phyloP scores from a whole-genome alignment of 2,113 vertebrate genomes.

The Hepsetus odoe region DNA sequence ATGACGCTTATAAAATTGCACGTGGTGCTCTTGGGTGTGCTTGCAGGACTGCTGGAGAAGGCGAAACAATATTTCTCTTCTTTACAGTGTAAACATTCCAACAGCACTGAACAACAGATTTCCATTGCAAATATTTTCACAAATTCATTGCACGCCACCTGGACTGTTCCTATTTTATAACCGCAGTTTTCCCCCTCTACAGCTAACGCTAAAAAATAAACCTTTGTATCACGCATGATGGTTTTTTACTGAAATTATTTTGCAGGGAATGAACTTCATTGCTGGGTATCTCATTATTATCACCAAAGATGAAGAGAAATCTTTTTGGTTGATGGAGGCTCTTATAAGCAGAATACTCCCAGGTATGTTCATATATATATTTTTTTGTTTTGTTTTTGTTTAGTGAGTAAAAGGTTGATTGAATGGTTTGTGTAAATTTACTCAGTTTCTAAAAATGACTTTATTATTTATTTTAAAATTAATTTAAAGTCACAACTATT shows the following conservation, averaged over 20 bases:
- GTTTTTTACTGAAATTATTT: neutral
- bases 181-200: neutral
- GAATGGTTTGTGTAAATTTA: too few species aligned
- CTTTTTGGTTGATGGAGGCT: constrained; percentile 94
- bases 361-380: constrained; percentile 73
- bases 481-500: too few species aligned
- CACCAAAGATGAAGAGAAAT: constrained; percentile 90
- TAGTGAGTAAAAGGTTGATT: neutral
- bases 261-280: constrained; percentile 97
- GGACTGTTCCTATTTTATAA: neutral
- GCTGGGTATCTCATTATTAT: constrained; percentile 92
- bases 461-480: too few species aligned
- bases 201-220: neutral
- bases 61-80: neutral
- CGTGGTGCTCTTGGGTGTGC: neutral
- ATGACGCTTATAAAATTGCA: neutral
- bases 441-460: too few species aligned
- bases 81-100: neutral
- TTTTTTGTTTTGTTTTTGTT: neutral
- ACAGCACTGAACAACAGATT: constrained; percentile 5
- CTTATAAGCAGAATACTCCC: constrained; percentile 89
- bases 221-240: neutral
- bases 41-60: neutral
- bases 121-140: constrained; percentile 46
- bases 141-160: neutral